A percentile compares a stretch with the other conserved stretches of the same genome.
Evolutionary conservation across 1,140 invertebrate species (phyloP).

Genomic region (Scylla paramamosain): DNA sequence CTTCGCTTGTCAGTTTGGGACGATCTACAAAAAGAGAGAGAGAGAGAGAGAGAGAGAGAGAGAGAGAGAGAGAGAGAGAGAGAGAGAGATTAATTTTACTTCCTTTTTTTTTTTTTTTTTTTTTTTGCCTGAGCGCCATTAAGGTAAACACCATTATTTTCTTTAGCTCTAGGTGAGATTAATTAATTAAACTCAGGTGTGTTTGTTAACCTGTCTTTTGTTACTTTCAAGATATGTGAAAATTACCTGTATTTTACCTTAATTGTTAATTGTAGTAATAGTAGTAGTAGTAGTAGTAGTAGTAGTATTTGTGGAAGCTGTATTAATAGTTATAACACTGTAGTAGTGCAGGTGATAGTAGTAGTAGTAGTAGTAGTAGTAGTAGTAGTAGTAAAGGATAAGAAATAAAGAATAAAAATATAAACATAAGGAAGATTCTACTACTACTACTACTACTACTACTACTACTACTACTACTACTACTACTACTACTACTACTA

Average conservation of each 20-base stretch:
- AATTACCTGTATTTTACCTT: not conserved
- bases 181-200: no score
- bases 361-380: no score
- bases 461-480: constrained; percentile 17
- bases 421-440: not conserved
- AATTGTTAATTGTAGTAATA: not conserved
- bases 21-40: not conserved
- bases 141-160: no score
- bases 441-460: constrained; percentile 21
- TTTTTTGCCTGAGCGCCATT: no score
- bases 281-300: no score
- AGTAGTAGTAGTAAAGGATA: no score
- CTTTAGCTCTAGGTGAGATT: no score
- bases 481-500: constrained; percentile 18
- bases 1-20: not conserved
- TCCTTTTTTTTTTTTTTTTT: no score
- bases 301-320: no score
- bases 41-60: not conserved
- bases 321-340: no score
- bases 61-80: constrained; percentile 5
- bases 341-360: not conserved
- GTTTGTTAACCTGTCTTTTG: no score
- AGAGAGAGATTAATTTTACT: not conserved
- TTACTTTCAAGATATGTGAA: not conserved
- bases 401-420: no score